Evolutionary conservation across 2,797 vertebrate genomes (phyloP), one percentile per base, ranked within the genome.

Genomic region (Podargus strigoides): DNA sequence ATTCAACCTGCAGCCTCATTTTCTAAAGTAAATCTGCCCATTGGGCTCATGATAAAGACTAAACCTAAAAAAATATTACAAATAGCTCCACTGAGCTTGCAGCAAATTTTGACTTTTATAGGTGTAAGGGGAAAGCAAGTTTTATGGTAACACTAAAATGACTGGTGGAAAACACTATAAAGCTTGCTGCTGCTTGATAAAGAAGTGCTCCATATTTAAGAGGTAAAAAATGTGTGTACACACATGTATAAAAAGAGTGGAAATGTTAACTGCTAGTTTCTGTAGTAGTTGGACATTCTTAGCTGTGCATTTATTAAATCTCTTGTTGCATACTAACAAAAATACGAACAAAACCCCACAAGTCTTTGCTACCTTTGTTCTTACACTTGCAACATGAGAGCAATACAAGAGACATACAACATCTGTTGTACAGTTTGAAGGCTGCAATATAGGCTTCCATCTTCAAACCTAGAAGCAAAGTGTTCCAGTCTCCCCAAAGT

Each of bases 11-110:
- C 11, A 91, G 60, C 28, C 46, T 87, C 34, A 52, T 89, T 94
- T 97, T 63, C 44, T 55, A 30, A 18, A 90, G 41, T 70, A 91
- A 91, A 91, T 79, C 88, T 91, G 46, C 41, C 89, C 85, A 76
- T 26, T 85, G 78, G 63, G 42, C n/a, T 95, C 67, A 67, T 62
- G 84, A 85, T 85, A 93, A 96, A 94, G 78, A 85, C 55, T 76
- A 92, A 94, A 74, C 58, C 70, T 95, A 89, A 96, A 97, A 95
- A 83, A 96, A 93, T 83, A 91, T 62, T 92, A 94, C 82, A 91
- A 94, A 94, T 4, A 4, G 44, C 41, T 95, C 88, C 90, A 83
- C 64, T 7, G 84, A 95, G 70, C 67, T 91, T 78, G 76, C 64
- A 93, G 86, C 55, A 94, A 96, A 85, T 92, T 52, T 86, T 76